Evolutionary conservation across 2,797 vertebrate genomes (phyloP), one percentile per base, ranked within the genome.

Genomic region (Eidolon dupreanum): DNA sequence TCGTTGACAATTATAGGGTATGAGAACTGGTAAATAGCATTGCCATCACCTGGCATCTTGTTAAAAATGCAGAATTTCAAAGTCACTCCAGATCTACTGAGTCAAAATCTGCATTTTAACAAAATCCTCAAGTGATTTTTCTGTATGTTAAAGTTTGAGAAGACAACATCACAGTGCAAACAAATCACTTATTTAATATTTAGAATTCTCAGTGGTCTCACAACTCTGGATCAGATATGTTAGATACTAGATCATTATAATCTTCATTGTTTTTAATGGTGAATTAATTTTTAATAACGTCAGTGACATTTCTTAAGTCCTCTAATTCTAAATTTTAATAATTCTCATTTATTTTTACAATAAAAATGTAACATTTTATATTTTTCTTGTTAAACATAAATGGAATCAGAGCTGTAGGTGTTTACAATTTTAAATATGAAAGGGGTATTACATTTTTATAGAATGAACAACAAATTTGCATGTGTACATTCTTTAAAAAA

Each of bases 191-290:
- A 63, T 24, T n/a, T 96, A 81, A 88, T 94, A 82, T 83, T 94
- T 93, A 77, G 61, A 93, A 9, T 89, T 89, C 26, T 96, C 66
- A 73, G 22, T 94, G 66, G 41, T 95, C 19, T 63, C 78, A 84
- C 75, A 81, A n/a, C 33, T n/a, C 49, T 63, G 91, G 51, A 74
- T 88, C 89, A 93, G 65, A 61, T 92, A 61, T 81, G 15, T 73
- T 93, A 92, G 95, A 81, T 89, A 95, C 63, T 96, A 7, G 75
- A 59, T 95, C 59, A 33, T 92, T 94, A 49, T 70, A 95, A 86
- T 82, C 49, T 57, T 71, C 71, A 96, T 88, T 92, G 46, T 97
- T 96, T 97, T 97, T 94, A 84, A 95, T 36, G 95, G 57, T 43
- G 90, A 82, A 71, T 93, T 94, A 81, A 88, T 95, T 95, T 94